Base-by-base conservation (phyloP, 2,797 vertebrate genomes). In the Sebastiscus albofasciatus region DNA sequence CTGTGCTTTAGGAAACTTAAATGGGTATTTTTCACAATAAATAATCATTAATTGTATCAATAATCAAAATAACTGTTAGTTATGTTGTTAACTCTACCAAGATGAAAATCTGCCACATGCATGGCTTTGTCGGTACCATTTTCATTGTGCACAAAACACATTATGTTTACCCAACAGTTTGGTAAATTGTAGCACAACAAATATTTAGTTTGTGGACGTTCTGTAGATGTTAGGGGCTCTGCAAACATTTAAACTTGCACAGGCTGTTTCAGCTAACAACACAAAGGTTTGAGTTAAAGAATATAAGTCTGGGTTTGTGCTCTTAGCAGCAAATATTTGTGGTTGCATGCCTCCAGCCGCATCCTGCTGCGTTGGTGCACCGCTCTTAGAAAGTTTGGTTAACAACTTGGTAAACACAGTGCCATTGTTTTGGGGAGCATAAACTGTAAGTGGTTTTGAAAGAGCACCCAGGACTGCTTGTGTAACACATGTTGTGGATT, bases 331-430 rank as follows among this genome's bases (percentile, higher is more conserved):
- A 58, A 62, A 79, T 75, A 14, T 18, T 52, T 82, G 55, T 18
- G 31, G 16, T 36, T 31, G 36, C 14, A 81, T 69, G 69, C 55
- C 26, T 75, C 67, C 24, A 10, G 59, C 67, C 3, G 6, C 67
- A 34, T 70, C 62, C 72, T 74, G 27, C 36, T 69, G 60, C 31
- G 11, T 61, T 55, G 9, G 42, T 72, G 14, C 8, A 29, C 36
- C 7, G 0, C 27, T 75, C 39, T 52, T 56, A 31, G 60, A 79
- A 68, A 22, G 9, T 60, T 55, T 2, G 34, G 66, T 73, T 73
- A 65, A 85, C 62, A 77, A 5, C 68, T 24, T 56, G 26, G 52
- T 74, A 65, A 81, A 83, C 75, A 83, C 34, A 16, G 58, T 18
- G 8, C 31, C 9, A 73, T 84, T 82, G 79, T 82, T 69, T 77